Percentiles rank a stretch among this genome's conserved stretches.
Evolutionary conservation across 2,888 invertebrate genomes (phyloP).

Genomic region (Camptogramma bilineatum): DNA sequence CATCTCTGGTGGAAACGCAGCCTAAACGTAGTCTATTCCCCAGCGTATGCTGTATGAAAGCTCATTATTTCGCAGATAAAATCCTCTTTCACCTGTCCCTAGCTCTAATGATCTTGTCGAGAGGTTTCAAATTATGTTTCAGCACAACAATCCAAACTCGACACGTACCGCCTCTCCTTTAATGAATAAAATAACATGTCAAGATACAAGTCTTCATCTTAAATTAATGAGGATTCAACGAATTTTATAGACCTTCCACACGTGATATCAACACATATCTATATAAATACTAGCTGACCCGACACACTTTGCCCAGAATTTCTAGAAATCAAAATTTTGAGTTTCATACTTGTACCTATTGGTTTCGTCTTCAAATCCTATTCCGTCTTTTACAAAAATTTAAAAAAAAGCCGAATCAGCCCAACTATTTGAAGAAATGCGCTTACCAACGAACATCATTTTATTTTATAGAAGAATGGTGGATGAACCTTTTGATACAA

Average conservation of each 20-base stretch:
- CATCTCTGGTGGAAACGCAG: neutral
- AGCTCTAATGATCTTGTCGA: slow-evolving; percentile 74
- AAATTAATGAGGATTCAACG: slow-evolving; percentile 83
- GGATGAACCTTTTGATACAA: too few species aligned
- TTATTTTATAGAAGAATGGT: too few species aligned
- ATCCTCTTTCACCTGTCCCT: slow-evolving; percentile 50
- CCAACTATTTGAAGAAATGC: too few species aligned
- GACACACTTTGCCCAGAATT: too few species aligned
- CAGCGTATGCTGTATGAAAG: slow-evolving; percentile 19
- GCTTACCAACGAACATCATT: too few species aligned
- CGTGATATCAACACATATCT: slow-evolving; percentile 1
- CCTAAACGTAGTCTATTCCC: slow-evolving; percentile 5
- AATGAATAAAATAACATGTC: slow-evolving; percentile 85
- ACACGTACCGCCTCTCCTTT: slow-evolving; percentile 71
- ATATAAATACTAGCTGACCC: too few species aligned
- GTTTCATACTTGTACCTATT: too few species aligned
- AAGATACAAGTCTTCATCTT: slow-evolving; percentile 80
- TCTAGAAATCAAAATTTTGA: too few species aligned
- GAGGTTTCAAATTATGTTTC: slow-evolving; percentile 81
- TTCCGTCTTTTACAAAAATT: too few species aligned
- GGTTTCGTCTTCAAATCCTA: too few species aligned
- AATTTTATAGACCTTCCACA: slow-evolving; percentile 62
- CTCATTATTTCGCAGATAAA: slow-evolving; percentile 32
- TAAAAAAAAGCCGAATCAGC: too few species aligned
- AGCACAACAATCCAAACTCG: slow-evolving; percentile 77